A percentile compares a stretch with the other conserved stretches of the same genome.
Evolutionary conservation across 2,888 invertebrate genomes (phyloP).

Genomic region (Cactoblastis cactorum): DNA sequence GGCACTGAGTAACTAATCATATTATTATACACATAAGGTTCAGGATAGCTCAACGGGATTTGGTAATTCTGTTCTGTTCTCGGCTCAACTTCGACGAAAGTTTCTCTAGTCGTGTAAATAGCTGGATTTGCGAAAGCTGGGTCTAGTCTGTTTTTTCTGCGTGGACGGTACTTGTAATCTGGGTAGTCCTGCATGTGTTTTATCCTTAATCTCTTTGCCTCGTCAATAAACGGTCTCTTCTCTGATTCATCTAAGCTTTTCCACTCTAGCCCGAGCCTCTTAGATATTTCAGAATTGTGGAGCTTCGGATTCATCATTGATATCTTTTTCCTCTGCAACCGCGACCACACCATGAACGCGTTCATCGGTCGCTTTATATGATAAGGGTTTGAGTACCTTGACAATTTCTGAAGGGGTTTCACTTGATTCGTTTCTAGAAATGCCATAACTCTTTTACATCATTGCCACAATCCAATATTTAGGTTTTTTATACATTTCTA

Average conservation of each 20-base stretch:
- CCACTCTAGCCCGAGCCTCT: slow-evolving; percentile 91
- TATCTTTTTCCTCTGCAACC: slow-evolving; percentile 91
- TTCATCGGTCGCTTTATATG: slow-evolving; percentile 99
- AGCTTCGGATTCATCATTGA: slow-evolving; percentile 90
- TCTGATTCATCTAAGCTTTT: slow-evolving; percentile 87
- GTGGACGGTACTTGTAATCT: slow-evolving; percentile 84
- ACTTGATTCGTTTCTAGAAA: slow-evolving; percentile 48
- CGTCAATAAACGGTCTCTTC: slow-evolving; percentile 93
- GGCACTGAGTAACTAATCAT: slow-evolving; percentile 66
- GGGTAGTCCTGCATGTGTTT: slow-evolving; percentile 86
- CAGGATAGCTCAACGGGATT: slow-evolving; percentile 54
- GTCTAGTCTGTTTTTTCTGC: slow-evolving; percentile 79
- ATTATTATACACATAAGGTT: slow-evolving; percentile 67
- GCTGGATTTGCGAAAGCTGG: slow-evolving; percentile 47
- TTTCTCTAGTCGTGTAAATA: slow-evolving; percentile 51
- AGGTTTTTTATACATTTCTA: neutral
- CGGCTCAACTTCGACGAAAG: slow-evolving; percentile 60
- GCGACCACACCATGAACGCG: slow-evolving; percentile 99
- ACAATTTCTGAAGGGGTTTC: slow-evolving; percentile 49
- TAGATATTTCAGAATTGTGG: slow-evolving; percentile 89
- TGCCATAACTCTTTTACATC: slow-evolving; percentile 40
- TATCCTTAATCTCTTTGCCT: slow-evolving; percentile 88
- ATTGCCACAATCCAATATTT: neutral
- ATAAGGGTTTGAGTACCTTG: slow-evolving; percentile 78
- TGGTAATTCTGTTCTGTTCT: slow-evolving; percentile 55